Percentiles rank a stretch among this genome's conserved stretches.
These are phyloP conservation scores for Channa maculata DNA, from an alignment of 2,113 vertebrate genomes.

Conservation along the genomic window DNA sequence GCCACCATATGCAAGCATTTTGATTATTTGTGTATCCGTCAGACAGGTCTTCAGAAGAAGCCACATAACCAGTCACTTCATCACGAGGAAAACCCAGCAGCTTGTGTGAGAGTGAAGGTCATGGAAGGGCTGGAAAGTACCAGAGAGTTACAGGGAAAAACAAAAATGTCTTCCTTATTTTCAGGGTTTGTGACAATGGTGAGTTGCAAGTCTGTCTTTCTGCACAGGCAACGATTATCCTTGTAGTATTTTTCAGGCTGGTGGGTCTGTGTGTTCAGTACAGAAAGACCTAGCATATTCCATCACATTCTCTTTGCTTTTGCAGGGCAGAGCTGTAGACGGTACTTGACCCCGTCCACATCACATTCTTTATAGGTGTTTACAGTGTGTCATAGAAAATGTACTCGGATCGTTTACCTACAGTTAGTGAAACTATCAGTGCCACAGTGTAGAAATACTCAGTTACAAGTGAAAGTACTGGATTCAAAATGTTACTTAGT, in stretches of 20 bases:
- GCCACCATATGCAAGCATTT: background rate
- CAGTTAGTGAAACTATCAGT: no score
- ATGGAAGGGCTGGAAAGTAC: constrained; percentile 64
- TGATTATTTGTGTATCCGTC: background rate
- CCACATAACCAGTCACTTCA: background rate
- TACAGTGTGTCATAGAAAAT: no score
- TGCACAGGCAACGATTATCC: background rate
- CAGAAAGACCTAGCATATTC: background rate
- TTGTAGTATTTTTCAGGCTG: background rate
- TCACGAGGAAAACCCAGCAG: constrained; percentile 4
- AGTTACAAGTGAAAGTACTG: no score
- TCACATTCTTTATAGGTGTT: no score
- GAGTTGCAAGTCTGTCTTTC: background rate
- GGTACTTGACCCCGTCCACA: no score
- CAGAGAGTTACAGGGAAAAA: constrained; percentile 44
- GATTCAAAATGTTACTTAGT: no score
- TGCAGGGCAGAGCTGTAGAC: no score
- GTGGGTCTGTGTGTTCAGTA: background rate
- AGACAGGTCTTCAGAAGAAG: background rate
- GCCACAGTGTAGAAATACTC: no score
- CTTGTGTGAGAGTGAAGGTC: background rate
- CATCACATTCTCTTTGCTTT: no score
- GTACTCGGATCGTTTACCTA: no score
- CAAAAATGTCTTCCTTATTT: background rate
- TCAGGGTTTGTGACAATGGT: background rate